Evolutionary conservation across 2,888 invertebrate genomes (phyloP).

Genomic region (Stenichneumon culpator): DNA sequence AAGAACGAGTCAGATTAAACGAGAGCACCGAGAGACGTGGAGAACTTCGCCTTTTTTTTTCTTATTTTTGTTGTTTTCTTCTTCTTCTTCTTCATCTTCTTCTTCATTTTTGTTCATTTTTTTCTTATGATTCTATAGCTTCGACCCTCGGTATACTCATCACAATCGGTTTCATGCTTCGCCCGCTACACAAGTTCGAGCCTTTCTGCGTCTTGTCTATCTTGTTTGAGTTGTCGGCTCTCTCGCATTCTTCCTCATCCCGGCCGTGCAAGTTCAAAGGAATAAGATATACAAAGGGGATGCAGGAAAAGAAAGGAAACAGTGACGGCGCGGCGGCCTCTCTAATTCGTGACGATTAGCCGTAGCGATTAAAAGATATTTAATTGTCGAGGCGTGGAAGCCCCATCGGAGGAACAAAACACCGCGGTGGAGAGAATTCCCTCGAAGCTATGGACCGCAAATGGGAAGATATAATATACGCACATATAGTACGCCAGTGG

Average conservation of each 20-base stretch:
- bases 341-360: slow-evolving; percentile 83
- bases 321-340: slow-evolving; percentile 72
- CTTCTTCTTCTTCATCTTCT: no score
- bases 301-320: slow-evolving; percentile 59
- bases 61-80: not conserved
- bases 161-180: slow-evolving; percentile 49
- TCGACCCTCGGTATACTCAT: slow-evolving; percentile 18
- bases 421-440: slow-evolving; percentile 33
- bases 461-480: slow-evolving; percentile 15
- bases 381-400: slow-evolving; percentile 78
- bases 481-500: slow-evolving; percentile 55
- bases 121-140: slow-evolving; percentile 14
- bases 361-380: slow-evolving; percentile 82
- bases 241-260: not conserved
- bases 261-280: not conserved
- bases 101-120: slow-evolving; percentile 22
- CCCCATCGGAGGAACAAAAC: slow-evolving; percentile 25
- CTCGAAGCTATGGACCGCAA: slow-evolving; percentile 55
- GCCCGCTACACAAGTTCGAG: not conserved
- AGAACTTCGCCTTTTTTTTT: not conserved
- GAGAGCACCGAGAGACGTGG: slow-evolving; percentile 40
- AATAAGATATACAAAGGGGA: not conserved
- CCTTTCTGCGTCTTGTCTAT: not conserved
- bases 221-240: not conserved
- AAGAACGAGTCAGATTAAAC: slow-evolving; percentile 45